Evolutionary conservation across 2,113 vertebrate genomes (phyloP).

Genomic region (Chlorocebus sabaeus): DNA sequence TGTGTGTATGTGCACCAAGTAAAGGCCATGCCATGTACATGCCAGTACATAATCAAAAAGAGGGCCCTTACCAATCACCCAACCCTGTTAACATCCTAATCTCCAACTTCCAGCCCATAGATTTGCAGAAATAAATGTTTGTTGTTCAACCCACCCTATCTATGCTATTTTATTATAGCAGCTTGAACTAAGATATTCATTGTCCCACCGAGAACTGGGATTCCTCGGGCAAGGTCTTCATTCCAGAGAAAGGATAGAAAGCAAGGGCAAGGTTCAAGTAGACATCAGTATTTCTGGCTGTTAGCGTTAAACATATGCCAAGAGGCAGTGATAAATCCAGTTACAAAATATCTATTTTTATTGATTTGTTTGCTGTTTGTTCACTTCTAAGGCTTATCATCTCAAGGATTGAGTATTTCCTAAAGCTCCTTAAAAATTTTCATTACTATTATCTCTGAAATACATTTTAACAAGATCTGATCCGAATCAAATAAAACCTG

Average conservation of each 20-base stretch:
- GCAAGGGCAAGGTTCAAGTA: accelerated
- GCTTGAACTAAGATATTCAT: neutral
- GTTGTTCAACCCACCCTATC: neutral
- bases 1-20: neutral
- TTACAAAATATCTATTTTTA: neutral
- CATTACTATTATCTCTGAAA: neutral
- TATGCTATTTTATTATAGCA: neutral
- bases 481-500: neutral
- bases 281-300: neutral
- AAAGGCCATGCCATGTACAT: neutral
- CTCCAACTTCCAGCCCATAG: neutral
- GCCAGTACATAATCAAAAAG: neutral
- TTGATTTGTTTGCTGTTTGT: neutral
- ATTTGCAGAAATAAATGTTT: neutral
- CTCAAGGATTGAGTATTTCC: neutral
- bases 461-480: neutral
- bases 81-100: too few species aligned
- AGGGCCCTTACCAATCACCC: accelerated
- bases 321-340: neutral
- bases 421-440: neutral
- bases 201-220: neutral
- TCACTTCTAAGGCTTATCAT: neutral
- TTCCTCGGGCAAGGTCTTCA: neutral
- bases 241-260: neutral
- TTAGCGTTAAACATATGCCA: neutral